A percentile compares a stretch with the other conserved stretches of the same genome.
These are phyloP conservation scores for Dunckerocampus dactyliophorus DNA, from an alignment of 2,113 vertebrate genomes.

Conservation along the genomic window DNA sequence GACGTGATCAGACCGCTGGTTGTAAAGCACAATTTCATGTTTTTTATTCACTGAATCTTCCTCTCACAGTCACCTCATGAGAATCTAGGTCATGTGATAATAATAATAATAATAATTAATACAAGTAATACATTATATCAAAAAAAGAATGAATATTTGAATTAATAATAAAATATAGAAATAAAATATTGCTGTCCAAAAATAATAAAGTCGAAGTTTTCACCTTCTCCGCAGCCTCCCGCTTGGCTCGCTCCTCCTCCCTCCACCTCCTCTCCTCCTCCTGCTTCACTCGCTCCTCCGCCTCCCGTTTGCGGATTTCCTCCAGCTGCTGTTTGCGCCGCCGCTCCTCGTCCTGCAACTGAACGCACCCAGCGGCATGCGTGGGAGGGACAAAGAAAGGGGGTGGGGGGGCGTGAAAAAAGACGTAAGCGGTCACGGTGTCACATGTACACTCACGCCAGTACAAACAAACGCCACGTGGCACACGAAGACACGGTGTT, in stretches of 20 bases:
- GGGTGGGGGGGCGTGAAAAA: slow-evolving; percentile 1
- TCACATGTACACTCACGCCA: background rate
- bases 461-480: background rate
- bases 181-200: background rate
- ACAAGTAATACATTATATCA: no score
- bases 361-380: slow-evolving; percentile 27
- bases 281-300: slow-evolving; percentile 86
- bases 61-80: no score
- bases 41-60: no score
- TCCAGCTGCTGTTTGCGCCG: slow-evolving; percentile 92
- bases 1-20: slow-evolving; percentile 52
- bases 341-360: slow-evolving; percentile 97
- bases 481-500: background rate
- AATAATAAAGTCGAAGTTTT: slow-evolving; percentile 13
- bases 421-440: background rate
- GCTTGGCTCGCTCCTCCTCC: slow-evolving; percentile 84
- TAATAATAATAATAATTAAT: no score
- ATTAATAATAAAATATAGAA: no score
- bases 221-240: slow-evolving; percentile 94
- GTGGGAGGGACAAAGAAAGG: background rate
- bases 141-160: no score
- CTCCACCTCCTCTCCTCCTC: slow-evolving; percentile 87
- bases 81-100: no score
- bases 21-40: slow-evolving; percentile 25
- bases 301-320: slow-evolving; percentile 90